Evolutionary conservation across 2,113 vertebrate genomes (phyloP), one percentile per base, ranked within the genome.

Genomic region (Brienomyrus longianalis): DNA sequence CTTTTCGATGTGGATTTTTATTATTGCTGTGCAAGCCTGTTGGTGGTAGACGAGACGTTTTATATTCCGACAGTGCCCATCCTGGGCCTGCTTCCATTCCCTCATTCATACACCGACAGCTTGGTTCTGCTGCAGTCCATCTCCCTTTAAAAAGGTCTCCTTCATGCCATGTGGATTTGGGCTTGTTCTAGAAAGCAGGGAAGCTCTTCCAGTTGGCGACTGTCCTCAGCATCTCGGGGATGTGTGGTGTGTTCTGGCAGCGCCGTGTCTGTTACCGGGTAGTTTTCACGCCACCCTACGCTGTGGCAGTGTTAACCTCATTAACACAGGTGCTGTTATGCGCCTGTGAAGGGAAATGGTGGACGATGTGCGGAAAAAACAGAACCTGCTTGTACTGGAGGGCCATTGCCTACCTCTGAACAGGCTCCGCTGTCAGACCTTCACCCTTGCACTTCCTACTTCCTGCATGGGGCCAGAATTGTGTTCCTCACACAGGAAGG

Each of bases 381-480:
- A 80, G 31, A 80, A 80, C 74, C 74, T 80, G 74, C 9, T 52
- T 54, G 10, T 5, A 4, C 23, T 31, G n/a, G 50, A n/a, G 35
- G 74, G 35, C 11, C 3, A 10, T 10, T 70, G 62, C n/a, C 27
- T 31, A 31, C 35, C 74, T 43, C 74, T 5, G 6, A 80, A 80
- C 15, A 17, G 74, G 2, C 17, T 80, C 31, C 11, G 13, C 5
- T 77, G 35, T 43, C 74, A 80, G 89, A 56, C 94, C 93, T 93
- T 94, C 93, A 94, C 94, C 93, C 90, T 90, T 92, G 92, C 19
- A 23, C 87, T 62, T 88, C 87, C 87, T 88, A 93, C 93, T 93
- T 95, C 92, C 95, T 95, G 94, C 91, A 92, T 93, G 80, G 88
- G 84, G 90, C 47, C 45, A 92, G 66, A 93, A 93, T 91, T 94